Evolutionary conservation across 2,888 invertebrate genomes (phyloP).

Genomic region (Argynnis bischoffii): DNA sequence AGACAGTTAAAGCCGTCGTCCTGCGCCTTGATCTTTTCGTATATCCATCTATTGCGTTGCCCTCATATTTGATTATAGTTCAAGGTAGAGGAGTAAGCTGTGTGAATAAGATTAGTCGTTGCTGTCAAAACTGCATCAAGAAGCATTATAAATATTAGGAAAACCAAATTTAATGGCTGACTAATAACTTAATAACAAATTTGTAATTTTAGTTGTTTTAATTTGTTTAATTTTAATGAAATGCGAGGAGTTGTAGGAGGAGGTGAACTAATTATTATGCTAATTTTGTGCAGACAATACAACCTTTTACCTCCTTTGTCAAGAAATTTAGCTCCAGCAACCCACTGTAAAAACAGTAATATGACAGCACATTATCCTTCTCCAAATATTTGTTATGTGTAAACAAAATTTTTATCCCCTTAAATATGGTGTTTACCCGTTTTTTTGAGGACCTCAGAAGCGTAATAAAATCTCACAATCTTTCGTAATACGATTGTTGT

Average conservation of each 20-base stretch:
- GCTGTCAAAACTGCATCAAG: no score
- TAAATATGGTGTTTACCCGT: constrained; percentile 10
- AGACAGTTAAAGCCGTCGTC: no score
- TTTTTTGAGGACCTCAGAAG: constrained; percentile 24
- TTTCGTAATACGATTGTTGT: background rate
- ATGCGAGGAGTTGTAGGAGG: background rate
- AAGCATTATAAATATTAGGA: no score
- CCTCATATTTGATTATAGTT: no score
- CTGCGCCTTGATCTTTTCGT: no score
- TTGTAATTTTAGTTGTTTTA: no score
- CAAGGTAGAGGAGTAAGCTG: no score
- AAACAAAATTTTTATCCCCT: constrained; percentile 19
- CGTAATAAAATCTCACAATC: constrained; percentile 5
- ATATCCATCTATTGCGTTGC: no score
- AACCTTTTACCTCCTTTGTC: constrained; percentile 23
- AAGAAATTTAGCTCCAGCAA: constrained; percentile 20
- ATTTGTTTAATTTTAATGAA: background rate
- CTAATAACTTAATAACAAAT: no score
- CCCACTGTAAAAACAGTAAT: constrained; percentile 25
- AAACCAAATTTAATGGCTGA: no score
- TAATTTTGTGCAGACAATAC: constrained; percentile 23
- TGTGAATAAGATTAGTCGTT: no score
- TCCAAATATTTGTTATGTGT: constrained; percentile 30
- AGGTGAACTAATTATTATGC: constrained; percentile 9
- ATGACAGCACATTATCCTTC: constrained; percentile 33